Conservation (phyloP, 2,888 invertebrate genomes). For the Acrobasis repandana region DNA sequence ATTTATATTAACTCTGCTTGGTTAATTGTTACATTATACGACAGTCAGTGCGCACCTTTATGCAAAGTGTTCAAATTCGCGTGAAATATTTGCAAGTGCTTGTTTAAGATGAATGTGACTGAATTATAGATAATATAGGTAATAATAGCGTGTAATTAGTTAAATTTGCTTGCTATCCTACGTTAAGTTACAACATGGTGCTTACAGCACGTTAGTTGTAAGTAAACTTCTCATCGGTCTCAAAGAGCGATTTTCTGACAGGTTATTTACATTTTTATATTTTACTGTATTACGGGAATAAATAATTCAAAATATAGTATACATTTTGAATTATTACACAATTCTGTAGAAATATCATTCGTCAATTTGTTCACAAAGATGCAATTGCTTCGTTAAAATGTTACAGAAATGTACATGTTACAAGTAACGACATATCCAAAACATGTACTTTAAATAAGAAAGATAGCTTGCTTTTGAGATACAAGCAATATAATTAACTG, state of each 20-base stretch:
- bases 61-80: constrained; percentile 61
- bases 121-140: constrained; percentile 67
- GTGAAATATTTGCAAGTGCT: constrained; percentile 62
- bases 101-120: constrained; percentile 77
- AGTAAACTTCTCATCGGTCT: constrained; percentile 11
- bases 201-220: constrained; percentile 25
- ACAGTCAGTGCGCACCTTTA: constrained; percentile 19
- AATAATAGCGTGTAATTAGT: constrained; percentile 44
- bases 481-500: too few species aligned
- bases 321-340: too few species aligned
- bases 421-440: too few species aligned
- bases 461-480: too few species aligned
- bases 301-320: too few species aligned
- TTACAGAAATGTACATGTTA: too few species aligned
- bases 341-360: too few species aligned
- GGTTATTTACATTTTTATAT: too few species aligned
- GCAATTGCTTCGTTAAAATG: too few species aligned
- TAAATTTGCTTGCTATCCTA: constrained; percentile 42
- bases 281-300: too few species aligned
- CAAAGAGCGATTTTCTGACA: neutral
- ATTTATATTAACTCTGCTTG: neutral
- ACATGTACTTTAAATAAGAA: too few species aligned
- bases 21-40: neutral
- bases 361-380: too few species aligned
- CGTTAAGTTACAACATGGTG: constrained; percentile 36